Conservation (phyloP, 2,888 invertebrate genomes). For the Iphiclides podalirius region DNA sequence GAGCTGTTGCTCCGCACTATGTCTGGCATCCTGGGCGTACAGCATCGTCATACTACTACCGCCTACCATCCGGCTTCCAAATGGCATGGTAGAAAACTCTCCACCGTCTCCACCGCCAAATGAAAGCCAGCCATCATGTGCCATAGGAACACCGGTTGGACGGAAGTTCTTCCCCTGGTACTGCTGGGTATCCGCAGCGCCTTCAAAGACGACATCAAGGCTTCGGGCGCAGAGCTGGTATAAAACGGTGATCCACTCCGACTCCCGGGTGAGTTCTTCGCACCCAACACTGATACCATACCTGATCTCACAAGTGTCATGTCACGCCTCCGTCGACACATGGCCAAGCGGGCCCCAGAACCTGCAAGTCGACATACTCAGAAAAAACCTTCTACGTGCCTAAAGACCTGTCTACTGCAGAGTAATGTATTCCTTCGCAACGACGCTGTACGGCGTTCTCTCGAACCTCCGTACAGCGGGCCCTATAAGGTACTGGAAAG, state of each 20-base stretch:
- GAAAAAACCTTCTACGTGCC: conserved; percentile 18
- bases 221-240: conserved; percentile 2
- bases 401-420: conserved; percentile 26
- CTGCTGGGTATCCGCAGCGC: conserved; percentile 21
- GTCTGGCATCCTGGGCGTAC: not conserved
- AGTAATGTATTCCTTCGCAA: conserved; percentile 30
- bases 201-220: conserved; percentile 12
- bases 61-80: conserved; percentile 26
- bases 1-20: conserved; percentile 13
- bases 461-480: conserved; percentile 24
- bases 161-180: conserved; percentile 16
- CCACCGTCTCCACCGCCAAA: conserved; percentile 41
- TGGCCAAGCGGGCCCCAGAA: conserved; percentile 2
- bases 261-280: conserved; percentile 3
- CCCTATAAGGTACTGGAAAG: conserved; percentile 24
- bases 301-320: conserved; percentile 11
- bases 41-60: conserved; percentile 34
- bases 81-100: conserved; percentile 25
- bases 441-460: conserved; percentile 9
- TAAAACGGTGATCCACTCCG: conserved; percentile 3
- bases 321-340: not conserved
- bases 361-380: conserved; percentile 22
- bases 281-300: not conserved
- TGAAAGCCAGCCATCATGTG: conserved; percentile 43
- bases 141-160: conserved; percentile 13